Conservation (phyloP, 2,888 invertebrate species). For the Hermaeophaga mercurialis region DNA sequence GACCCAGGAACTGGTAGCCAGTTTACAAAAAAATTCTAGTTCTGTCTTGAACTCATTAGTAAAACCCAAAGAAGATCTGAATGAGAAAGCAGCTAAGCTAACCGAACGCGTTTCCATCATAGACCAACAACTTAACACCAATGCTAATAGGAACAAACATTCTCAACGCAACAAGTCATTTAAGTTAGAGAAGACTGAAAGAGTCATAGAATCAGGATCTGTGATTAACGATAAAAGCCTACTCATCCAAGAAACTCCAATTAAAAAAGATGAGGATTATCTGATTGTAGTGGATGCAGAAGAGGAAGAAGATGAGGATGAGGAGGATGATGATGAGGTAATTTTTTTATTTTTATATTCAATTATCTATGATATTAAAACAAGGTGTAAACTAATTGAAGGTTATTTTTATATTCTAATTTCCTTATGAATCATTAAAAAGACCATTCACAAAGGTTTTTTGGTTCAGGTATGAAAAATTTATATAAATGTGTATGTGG, state of each 20-base stretch:
- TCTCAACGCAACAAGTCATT: slow-evolving; percentile 45
- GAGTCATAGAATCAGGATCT: slow-evolving; percentile 52
- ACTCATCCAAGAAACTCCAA: slow-evolving; percentile 24
- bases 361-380: too few relatives aligned
- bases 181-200: slow-evolving; percentile 41
- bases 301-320: slow-evolving; percentile 33
- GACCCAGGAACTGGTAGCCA: slow-evolving; percentile 80
- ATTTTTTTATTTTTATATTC: too few relatives aligned
- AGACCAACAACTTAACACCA: slow-evolving; percentile 55
- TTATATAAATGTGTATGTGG: too few relatives aligned
- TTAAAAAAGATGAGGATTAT: slow-evolving; percentile 41
- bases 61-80: slow-evolving; percentile 53
- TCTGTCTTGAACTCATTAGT: slow-evolving; percentile 35
- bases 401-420: too few relatives aligned
- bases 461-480: too few relatives aligned
- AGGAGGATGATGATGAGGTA: slow-evolving; percentile 30
- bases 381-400: too few relatives aligned
- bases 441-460: too few relatives aligned
- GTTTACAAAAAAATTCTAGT: slow-evolving; percentile 63
- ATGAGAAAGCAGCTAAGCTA: slow-evolving; percentile 54
- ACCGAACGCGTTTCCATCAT: slow-evolving; percentile 56
- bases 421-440: too few relatives aligned
- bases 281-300: slow-evolving; percentile 43
- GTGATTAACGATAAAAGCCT: slow-evolving; percentile 50
- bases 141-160: slow-evolving; percentile 51